Conservation (phyloP, 2,888 invertebrate genomes). For the Dasypogon diadema region DNA sequence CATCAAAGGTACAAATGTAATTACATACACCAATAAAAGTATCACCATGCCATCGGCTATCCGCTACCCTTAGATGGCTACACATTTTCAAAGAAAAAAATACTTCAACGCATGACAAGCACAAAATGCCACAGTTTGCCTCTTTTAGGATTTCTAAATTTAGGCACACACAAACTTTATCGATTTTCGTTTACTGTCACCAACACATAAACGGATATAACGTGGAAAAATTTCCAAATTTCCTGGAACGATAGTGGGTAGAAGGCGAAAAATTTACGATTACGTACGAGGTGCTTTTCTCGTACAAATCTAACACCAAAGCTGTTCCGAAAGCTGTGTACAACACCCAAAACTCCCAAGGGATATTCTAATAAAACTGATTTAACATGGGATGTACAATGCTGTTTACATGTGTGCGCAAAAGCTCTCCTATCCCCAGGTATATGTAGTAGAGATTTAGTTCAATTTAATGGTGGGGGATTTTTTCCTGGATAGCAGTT, state of each 20-base stretch:
- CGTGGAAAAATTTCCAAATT: slow-evolving; percentile 32
- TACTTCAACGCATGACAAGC: slow-evolving; percentile 44
- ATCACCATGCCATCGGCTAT: background rate
- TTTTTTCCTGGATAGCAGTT: background rate
- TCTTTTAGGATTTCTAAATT: slow-evolving; percentile 49
- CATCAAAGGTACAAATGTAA: slow-evolving; percentile 8
- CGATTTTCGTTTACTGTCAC: slow-evolving; percentile 48
- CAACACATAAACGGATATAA: slow-evolving; percentile 10
- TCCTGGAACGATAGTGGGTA: slow-evolving; percentile 12
- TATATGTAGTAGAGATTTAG: background rate
- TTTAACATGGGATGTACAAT: background rate
- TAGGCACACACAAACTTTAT: slow-evolving; percentile 50
- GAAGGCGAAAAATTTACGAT: slow-evolving; percentile 23
- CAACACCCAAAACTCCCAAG: background rate
- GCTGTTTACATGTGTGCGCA: background rate
- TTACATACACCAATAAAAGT: slow-evolving; percentile 24
- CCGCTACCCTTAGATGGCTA: background rate
- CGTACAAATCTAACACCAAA: slow-evolving; percentile 5
- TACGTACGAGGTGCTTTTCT: slow-evolving; percentile 7
- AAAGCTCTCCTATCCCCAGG: background rate
- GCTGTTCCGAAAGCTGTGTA: background rate
- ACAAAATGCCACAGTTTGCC: slow-evolving; percentile 38
- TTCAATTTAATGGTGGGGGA: background rate
- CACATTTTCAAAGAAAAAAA: background rate
- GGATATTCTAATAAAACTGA: slow-evolving; percentile 34